A percentile compares a stretch with the other conserved stretches of the same genome.
Evolutionary conservation across 2,113 vertebrate genomes (phyloP).

Genomic region (Elephas maximus): DNA sequence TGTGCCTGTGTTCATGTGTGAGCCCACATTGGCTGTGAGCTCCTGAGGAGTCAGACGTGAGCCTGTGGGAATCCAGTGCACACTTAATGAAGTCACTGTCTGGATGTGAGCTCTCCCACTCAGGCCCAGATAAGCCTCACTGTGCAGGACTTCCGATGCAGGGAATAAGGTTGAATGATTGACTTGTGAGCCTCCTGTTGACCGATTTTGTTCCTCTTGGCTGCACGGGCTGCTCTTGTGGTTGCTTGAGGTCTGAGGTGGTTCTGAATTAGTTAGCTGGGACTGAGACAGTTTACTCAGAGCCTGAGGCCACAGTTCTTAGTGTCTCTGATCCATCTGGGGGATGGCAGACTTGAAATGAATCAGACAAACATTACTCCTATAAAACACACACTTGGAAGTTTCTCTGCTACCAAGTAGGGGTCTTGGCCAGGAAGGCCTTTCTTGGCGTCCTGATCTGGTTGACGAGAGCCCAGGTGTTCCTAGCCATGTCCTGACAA

Average conservation of each 20-base stretch:
- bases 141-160: neutral
- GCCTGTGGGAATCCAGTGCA: neutral
- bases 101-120: neutral
- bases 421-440: neutral
- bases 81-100: neutral
- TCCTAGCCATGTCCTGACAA: neutral
- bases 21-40: neutral
- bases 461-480: neutral
- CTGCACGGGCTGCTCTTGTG: neutral
- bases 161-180: neutral
- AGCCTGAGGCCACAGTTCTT: neutral
- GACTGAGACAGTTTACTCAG: neutral
- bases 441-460: neutral
- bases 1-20: neutral
- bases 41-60: neutral
- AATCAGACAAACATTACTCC: neutral
- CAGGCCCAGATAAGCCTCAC: neutral
- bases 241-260: neutral
- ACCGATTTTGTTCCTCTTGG: neutral
- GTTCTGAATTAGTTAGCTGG: slow-evolving; percentile 49
- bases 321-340: neutral
- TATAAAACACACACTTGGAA: slow-evolving; percentile 1
- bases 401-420: neutral
- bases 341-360: neutral
- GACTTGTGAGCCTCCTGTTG: neutral